Conservation (phyloP, 2,797 vertebrate species). For the Pipistrellus pipistrellus region DNA sequence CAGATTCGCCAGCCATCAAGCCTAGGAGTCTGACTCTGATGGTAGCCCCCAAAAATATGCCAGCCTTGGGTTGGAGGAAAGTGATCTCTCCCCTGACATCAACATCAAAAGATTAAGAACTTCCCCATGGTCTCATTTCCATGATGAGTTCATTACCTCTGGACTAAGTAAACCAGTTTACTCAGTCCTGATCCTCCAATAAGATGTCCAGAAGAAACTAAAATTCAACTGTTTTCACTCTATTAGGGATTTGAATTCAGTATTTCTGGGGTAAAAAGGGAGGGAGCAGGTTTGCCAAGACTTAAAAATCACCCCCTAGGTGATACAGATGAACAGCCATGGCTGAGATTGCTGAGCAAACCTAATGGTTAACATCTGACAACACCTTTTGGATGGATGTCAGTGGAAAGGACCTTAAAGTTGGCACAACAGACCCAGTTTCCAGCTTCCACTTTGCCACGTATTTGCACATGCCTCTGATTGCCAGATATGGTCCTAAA, state of each 20-base stretch:
- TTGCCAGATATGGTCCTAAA: background rate
- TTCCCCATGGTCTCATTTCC: background rate
- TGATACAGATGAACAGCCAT: background rate
- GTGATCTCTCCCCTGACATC: background rate
- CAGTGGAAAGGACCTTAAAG: background rate
- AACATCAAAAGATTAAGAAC: background rate
- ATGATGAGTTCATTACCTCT: background rate
- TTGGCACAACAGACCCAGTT: background rate
- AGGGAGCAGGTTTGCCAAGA: background rate
- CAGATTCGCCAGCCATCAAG: background rate
- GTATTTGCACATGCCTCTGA: background rate
- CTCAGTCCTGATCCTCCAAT: background rate
- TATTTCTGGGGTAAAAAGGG: background rate
- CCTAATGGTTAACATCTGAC: background rate
- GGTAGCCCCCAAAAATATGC: background rate
- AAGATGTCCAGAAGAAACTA: background rate
- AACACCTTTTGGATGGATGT: background rate
- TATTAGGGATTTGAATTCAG: background rate
- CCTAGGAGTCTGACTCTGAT: background rate
- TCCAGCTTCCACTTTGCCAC: background rate
- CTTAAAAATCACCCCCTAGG: too few relatives aligned
- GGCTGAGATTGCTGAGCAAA: background rate
- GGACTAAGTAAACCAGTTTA: background rate
- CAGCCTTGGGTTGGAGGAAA: background rate
- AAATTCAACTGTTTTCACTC: background rate